Conservation (phyloP, 2,113 vertebrate genomes). For the Mystacornis crossleyi region DNA sequence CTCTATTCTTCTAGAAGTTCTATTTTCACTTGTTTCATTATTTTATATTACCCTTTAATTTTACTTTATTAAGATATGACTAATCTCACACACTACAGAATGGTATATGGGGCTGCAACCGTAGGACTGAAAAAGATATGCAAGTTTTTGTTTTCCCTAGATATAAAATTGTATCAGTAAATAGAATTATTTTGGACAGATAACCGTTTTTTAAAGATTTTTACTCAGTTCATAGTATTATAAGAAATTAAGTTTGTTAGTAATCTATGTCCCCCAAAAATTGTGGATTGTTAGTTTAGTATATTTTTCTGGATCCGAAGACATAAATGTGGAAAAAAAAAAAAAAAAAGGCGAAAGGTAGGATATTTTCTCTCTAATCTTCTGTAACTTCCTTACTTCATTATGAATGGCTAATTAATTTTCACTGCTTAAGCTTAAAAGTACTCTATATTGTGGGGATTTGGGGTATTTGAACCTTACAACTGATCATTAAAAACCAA, state of each 20-base stretch:
- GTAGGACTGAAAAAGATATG: not conserved
- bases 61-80: not conserved
- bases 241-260: not conserved
- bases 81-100: not conserved
- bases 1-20: not conserved
- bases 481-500: not conserved
- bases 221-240: not conserved
- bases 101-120: not conserved
- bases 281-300: not conserved
- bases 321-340: not conserved
- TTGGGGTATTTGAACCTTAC: not conserved
- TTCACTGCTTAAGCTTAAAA: not conserved
- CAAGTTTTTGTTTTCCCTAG: not conserved
- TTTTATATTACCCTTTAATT: not conserved
- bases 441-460: not conserved
- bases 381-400: not conserved
- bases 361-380: not conserved
- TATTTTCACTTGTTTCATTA: not conserved
- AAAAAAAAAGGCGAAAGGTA: accelerated
- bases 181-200: not conserved
- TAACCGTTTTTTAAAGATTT: accelerated
- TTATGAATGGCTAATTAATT: not conserved
- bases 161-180: not conserved
- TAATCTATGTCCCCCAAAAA: not conserved
- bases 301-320: not conserved